These are phyloP conservation scores for Drosophila pallidifrons DNA, from an alignment of 1,140 invertebrate species.

Conservation along the genomic window DNA sequence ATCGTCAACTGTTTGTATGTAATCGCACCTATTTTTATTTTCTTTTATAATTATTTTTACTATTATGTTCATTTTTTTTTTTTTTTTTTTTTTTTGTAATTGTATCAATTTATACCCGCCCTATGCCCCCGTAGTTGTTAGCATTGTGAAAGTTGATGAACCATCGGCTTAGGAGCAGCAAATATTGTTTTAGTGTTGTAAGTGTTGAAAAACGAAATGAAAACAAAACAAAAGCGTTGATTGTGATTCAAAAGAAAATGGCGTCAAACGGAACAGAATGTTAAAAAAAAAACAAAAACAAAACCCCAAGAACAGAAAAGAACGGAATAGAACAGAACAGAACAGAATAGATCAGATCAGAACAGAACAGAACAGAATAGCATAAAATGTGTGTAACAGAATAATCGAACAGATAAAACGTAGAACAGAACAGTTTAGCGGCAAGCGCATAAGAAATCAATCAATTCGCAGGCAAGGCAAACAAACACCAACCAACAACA, in stretches of 20 bases:
- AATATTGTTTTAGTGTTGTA: constrained; percentile 58
- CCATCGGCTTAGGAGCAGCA: constrained; percentile 2
- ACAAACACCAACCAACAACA: not conserved
- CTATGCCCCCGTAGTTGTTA: constrained; percentile 39
- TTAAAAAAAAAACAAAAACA: constrained; percentile 27
- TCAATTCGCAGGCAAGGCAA: constrained; percentile 11
- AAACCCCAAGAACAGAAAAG: constrained; percentile 15
- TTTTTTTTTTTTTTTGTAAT: constrained; percentile 33
- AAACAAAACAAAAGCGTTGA: constrained; percentile 68
- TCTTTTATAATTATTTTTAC: constrained; percentile 10
- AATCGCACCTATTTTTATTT: constrained; percentile 46
- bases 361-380: constrained; percentile 32
- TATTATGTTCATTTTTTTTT: constrained; percentile 5
- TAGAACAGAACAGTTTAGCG: constrained; percentile 46
- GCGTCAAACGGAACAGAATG: constrained; percentile 44
- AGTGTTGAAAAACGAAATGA: constrained; percentile 54
- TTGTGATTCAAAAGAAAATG: constrained; percentile 69
- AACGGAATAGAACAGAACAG: constrained; percentile 23
- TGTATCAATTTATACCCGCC: constrained; percentile 2
- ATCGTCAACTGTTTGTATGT: constrained; percentile 4
- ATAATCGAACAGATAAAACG: constrained; percentile 13
- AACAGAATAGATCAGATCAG: constrained; percentile 24
- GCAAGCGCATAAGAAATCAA: constrained; percentile 58
- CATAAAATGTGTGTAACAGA: constrained; percentile 29
- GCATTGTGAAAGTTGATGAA: constrained; percentile 33